phyloP scores from a whole-genome alignment of 2,113 vertebrate species.

The Protobothrops flavoviridis region DNA sequence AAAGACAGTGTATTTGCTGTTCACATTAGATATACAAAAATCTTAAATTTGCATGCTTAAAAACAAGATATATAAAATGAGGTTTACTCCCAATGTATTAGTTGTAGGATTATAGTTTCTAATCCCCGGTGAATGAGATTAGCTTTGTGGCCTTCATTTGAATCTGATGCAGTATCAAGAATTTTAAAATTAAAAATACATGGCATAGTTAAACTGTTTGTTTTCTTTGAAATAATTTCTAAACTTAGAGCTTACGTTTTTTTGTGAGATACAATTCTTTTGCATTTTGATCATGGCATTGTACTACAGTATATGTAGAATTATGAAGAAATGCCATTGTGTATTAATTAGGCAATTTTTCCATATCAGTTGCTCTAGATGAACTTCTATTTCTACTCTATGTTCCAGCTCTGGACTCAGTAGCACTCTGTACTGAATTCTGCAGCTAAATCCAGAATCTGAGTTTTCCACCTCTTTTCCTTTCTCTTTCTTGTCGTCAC shows the following conservation, averaged over 20 bases:
- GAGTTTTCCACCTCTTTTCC: background rate
- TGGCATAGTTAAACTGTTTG: background rate
- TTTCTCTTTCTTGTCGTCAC: background rate
- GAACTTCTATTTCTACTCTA: background rate
- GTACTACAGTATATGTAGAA: background rate
- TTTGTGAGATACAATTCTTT: constrained; percentile 3
- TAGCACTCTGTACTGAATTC: background rate
- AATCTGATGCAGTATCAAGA: constrained; percentile 23
- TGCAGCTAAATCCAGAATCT: background rate
- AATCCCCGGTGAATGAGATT: background rate
- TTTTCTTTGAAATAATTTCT: constrained; percentile 30
- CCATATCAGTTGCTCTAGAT: background rate
- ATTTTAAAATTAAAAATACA: constrained; percentile 43
- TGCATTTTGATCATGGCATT: background rate
- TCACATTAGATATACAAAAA: background rate
- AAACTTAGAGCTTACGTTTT: constrained; percentile 35
- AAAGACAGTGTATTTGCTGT: background rate
- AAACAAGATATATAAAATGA: background rate
- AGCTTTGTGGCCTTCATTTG: background rate
- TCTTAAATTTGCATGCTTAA: background rate
- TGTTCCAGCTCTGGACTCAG: background rate
- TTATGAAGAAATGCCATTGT: constrained; percentile 1
- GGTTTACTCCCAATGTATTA: background rate
- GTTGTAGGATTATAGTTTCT: background rate
- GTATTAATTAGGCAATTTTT: background rate